Evolutionary conservation across 2,113 vertebrate genomes (phyloP).

Genomic region (Onychorhynchus coronatus): DNA sequence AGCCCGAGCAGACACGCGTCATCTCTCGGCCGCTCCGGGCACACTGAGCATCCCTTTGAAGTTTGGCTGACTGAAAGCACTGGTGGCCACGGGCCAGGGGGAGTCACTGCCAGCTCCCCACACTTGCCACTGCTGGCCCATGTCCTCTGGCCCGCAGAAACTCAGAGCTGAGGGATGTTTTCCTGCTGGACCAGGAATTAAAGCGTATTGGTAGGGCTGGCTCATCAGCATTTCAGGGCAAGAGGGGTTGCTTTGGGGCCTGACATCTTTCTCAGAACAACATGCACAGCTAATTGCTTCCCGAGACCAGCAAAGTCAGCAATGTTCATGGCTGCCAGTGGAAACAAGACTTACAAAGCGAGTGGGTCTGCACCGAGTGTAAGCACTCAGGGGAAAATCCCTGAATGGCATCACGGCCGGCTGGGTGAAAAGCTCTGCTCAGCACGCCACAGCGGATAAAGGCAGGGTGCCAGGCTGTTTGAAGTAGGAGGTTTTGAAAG

Average conservation of each 20-base stretch:
- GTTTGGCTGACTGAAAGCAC: not conserved
- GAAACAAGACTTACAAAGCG: conserved; percentile 44
- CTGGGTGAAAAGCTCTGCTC: conserved; percentile 16
- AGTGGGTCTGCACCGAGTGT: not conserved
- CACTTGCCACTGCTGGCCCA: not conserved
- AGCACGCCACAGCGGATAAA: not conserved
- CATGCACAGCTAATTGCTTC: conserved; percentile 28
- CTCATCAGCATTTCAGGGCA: conserved; percentile 20
- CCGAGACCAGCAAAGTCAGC: conserved; percentile 48
- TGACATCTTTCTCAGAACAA: conserved; percentile 35
- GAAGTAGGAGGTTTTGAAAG: conserved; percentile 2
- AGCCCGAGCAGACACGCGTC: conserved; percentile 1
- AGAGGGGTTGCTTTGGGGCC: not conserved
- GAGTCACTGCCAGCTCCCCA: not conserved
- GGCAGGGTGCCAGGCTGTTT: not conserved
- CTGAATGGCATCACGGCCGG: not conserved
- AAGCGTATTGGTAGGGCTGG: not conserved
- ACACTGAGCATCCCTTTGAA: conserved; percentile 19
- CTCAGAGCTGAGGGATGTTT: not conserved
- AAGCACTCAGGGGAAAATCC: not conserved
- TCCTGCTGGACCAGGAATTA: not conserved
- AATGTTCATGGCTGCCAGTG: not conserved
- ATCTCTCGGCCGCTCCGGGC: not conserved
- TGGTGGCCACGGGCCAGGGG: not conserved
- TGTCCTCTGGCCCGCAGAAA: not conserved